Evolutionary conservation across 2,797 vertebrate species (phyloP).

Genomic region (Gephyroberyx darwinii): DNA sequence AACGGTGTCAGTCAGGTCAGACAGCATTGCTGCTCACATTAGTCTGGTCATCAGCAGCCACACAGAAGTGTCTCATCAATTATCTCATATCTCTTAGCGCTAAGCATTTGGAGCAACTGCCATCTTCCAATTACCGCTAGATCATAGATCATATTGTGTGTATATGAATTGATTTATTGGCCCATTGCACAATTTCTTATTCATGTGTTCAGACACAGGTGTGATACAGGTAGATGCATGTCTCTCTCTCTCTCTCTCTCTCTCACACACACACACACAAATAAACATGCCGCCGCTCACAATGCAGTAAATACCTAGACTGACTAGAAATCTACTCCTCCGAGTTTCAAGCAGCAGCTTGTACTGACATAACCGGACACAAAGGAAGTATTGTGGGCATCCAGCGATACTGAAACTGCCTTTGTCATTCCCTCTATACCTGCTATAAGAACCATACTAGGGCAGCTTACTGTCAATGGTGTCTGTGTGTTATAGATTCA

Average conservation of each 20-base stretch:
- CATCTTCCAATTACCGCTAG: conserved; percentile 49
- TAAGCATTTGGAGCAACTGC: conserved; percentile 71
- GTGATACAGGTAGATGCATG: conserved; percentile 41
- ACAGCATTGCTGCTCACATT: conserved; percentile 69
- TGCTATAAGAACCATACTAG: conserved; percentile 49
- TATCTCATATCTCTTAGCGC: conserved; percentile 43
- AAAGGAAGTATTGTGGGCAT: conserved; percentile 66
- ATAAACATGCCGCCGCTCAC: conserved; percentile 36
- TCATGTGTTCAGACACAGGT: conserved; percentile 54
- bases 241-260: conserved; percentile 3
- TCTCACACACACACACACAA: conserved; percentile 24
- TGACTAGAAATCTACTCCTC: conserved; percentile 35
- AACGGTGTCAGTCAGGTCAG: conserved; percentile 44
- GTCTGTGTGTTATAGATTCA: conserved; percentile 31
- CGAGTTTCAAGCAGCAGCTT: conserved; percentile 49
- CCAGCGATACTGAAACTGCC: conserved; percentile 63
- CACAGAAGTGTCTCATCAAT: conserved; percentile 65
- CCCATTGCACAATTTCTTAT: conserved; percentile 62
- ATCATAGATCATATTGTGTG: conserved; percentile 13
- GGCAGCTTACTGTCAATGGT: conserved; percentile 57
- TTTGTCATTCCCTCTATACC: conserved; percentile 63
- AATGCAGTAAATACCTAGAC: conserved; percentile 5
- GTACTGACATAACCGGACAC: conserved; percentile 66
- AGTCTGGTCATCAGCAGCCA: conserved; percentile 47
- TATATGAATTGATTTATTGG: conserved; percentile 65